Evolutionary conservation across 2,888 invertebrate species (phyloP).

Genomic region (Dasypolia templi): DNA sequence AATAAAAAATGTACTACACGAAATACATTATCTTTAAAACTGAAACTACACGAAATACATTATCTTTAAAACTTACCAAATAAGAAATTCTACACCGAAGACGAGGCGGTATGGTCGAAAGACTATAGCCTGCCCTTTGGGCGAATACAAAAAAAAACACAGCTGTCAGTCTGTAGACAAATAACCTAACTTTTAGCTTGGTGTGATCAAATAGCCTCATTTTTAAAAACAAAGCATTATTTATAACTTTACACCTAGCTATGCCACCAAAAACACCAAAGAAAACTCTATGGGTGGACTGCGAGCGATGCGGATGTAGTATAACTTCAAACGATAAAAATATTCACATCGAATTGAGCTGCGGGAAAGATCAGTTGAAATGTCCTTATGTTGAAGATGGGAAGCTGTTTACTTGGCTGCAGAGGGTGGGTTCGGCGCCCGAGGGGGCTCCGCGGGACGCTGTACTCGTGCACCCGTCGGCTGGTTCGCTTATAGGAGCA

Average conservation of each 20-base stretch:
- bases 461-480: conserved; percentile 85
- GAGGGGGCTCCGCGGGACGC: conserved; percentile 83
- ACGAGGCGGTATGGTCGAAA: no score
- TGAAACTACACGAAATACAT: no score
- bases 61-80: no score
- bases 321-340: conserved; percentile 91
- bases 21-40: no score
- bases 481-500: conserved; percentile 81
- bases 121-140: no score
- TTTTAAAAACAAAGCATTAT: conserved; percentile 15
- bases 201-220: conserved; percentile 14
- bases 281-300: conserved; percentile 91
- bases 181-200: conserved; percentile 47
- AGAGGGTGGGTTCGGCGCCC: conserved; percentile 78
- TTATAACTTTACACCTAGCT: conserved; percentile 11
- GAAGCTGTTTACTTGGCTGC: conserved; percentile 82
- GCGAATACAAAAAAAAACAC: no score
- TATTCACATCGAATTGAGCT: conserved; percentile 88
- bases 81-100: no score
- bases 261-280: conserved; percentile 89
- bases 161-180: background rate
- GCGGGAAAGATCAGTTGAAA: conserved; percentile 86
- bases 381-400: conserved; percentile 84
- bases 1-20: no score
- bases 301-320: conserved; percentile 91